Conservation (phyloP, 2,797 vertebrate species). For the Lates japonicus region DNA sequence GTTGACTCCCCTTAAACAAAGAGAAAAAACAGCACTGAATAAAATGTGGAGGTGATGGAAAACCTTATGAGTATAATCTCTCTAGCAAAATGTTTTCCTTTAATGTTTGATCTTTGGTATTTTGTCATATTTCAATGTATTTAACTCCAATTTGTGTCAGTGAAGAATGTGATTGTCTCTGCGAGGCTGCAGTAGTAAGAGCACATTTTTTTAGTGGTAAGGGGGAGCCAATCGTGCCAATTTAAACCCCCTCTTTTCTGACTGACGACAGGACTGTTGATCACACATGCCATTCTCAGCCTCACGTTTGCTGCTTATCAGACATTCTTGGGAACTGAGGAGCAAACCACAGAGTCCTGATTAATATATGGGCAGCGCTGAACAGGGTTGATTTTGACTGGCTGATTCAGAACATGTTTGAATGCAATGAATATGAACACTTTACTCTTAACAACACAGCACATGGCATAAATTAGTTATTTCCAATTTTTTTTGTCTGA, state of each 20-base stretch:
- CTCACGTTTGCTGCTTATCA: conserved; percentile 35
- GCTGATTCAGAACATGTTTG: background rate
- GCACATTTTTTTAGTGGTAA: conserved; percentile 19
- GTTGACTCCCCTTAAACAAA: conserved; percentile 36
- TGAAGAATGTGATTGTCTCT: conserved; percentile 16
- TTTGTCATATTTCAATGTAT: conserved; percentile 55
- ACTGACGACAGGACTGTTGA: conserved; percentile 42
- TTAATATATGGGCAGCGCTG: background rate
- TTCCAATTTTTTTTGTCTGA: background rate
- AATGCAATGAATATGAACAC: background rate
- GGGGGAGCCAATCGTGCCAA: conserved; percentile 39
- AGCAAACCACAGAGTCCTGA: conserved; percentile 6
- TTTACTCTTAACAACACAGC: background rate
- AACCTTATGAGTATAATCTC: conserved; percentile 29
- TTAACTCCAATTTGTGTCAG: conserved; percentile 60
- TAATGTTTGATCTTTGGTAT: conserved; percentile 51
- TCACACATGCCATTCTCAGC: conserved; percentile 31
- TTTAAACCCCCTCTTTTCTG: conserved; percentile 29
- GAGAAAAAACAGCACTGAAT: background rate
- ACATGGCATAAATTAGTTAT: background rate
- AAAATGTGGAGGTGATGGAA: conserved; percentile 21
- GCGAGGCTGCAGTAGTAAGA: conserved; percentile 6
- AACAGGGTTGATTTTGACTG: background rate
- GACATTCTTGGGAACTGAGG: conserved; percentile 3
- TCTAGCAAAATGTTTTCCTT: conserved; percentile 18